Conservation (phyloP, 2,113 vertebrate genomes). For the Megaptera novaeangliae region DNA sequence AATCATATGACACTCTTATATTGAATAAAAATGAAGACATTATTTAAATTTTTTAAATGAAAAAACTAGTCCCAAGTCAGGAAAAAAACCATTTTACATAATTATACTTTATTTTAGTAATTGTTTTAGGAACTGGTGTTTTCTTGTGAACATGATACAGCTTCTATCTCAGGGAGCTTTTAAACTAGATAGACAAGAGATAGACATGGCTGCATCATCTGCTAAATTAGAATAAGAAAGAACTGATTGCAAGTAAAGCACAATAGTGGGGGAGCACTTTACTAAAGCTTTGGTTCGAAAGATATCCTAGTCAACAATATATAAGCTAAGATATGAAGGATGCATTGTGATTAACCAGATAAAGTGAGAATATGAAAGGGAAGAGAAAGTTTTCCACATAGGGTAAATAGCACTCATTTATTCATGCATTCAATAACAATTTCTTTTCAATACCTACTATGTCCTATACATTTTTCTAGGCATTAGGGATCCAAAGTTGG, state of each 20-base stretch:
- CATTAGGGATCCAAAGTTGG: not conserved
- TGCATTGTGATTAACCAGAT: not conserved
- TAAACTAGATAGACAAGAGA: not conserved
- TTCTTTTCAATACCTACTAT: not conserved
- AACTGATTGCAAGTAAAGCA: not conserved
- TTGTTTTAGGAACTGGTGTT: not conserved
- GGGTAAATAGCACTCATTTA: not conserved
- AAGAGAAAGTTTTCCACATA: not conserved
- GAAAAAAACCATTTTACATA: not conserved
- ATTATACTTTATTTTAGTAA: not conserved
- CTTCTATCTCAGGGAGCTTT: not conserved
- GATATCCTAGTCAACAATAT: not conserved
- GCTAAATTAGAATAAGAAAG: not conserved
- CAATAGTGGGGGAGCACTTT: not conserved
- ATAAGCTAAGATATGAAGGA: not conserved
- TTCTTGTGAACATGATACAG: not conserved
- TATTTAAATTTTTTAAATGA: conserved; percentile 41
- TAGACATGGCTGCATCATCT: not conserved
- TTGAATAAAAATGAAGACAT: not conserved
- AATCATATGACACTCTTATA: not conserved
- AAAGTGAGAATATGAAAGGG: not conserved
- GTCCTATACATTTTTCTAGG: not conserved
- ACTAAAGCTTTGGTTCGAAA: not conserved
- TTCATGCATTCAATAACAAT: not conserved
- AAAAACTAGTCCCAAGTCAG: not conserved